A percentile compares a stretch with the other conserved stretches of the same genome.
These are phyloP conservation scores for Prosapia bicincta DNA, from an alignment of 2,888 invertebrate genomes.

Conservation along the genomic window DNA sequence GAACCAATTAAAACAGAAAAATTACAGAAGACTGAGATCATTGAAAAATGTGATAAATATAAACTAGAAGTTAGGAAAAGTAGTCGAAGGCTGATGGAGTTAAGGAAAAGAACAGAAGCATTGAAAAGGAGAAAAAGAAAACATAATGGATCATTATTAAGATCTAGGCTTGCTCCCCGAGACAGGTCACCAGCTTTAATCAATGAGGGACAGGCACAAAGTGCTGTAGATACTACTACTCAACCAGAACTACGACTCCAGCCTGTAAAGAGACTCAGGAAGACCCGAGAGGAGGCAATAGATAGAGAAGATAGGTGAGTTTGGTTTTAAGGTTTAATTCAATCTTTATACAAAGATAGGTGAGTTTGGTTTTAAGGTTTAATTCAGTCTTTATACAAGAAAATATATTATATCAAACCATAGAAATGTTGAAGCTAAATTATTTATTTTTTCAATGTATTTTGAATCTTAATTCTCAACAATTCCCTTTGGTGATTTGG, in stretches of 20 bases:
- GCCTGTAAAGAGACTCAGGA: slow-evolving; percentile 53
- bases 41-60: slow-evolving; percentile 21
- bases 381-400: slow-evolving; percentile 38
- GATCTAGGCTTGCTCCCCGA: slow-evolving; percentile 8
- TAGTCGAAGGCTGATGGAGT: slow-evolving; percentile 32
- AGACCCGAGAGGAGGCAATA: slow-evolving; percentile 48
- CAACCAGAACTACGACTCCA: slow-evolving; percentile 33
- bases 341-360: slow-evolving; percentile 39
- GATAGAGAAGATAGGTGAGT: slow-evolving; percentile 45
- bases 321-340: neutral
- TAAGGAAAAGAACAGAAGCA: slow-evolving; percentile 32
- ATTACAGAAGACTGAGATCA: slow-evolving; percentile 9
- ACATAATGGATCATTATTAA: slow-evolving; percentile 15
- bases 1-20: slow-evolving; percentile 13
- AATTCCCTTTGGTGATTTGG: too few species aligned
- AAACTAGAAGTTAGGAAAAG: slow-evolving; percentile 30
- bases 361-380: neutral
- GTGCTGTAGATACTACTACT: slow-evolving; percentile 31
- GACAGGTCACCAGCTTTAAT: slow-evolving; percentile 2
- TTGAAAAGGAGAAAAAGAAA: slow-evolving; percentile 35
- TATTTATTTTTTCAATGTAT: too few species aligned
- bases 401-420: too few species aligned
- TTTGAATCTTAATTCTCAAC: too few species aligned
- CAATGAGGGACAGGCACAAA: slow-evolving; percentile 12
- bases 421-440: too few species aligned